phyloP scores from a whole-genome alignment of 2,888 invertebrate genomes.

The Nomada flava region DNA sequence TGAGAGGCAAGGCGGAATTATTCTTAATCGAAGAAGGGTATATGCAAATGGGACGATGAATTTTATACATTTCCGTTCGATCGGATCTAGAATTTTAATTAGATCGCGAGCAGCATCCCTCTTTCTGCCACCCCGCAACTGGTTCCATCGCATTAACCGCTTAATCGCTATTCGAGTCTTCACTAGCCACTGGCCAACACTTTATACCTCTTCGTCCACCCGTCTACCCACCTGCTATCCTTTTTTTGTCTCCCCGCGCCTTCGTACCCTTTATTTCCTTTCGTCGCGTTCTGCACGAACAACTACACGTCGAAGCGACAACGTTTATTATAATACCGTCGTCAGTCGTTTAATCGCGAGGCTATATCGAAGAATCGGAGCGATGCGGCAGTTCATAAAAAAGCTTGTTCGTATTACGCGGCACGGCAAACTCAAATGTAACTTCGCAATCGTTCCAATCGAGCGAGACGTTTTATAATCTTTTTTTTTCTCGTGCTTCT shows the following conservation, averaged over 20 bases:
- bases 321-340: conserved; percentile 69
- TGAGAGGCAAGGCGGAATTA: background rate
- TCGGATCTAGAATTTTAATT: conserved; percentile 19
- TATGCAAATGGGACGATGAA: background rate
- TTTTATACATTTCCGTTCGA: conserved; percentile 12
- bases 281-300: conserved; percentile 18
- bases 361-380: conserved; percentile 31
- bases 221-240: conserved; percentile 23
- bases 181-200: background rate
- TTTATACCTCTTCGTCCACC: conserved; percentile 27
- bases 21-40: background rate
- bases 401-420: conserved; percentile 28
- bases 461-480: background rate
- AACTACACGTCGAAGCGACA: conserved; percentile 34
- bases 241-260: background rate
- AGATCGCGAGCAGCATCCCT: background rate
- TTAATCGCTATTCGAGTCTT: conserved; percentile 49
- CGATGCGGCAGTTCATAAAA: conserved; percentile 40
- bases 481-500: background rate
- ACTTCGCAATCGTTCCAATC: background rate
- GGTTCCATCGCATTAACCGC: conserved; percentile 65
- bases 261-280: conserved; percentile 3
- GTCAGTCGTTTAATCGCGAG: conserved; percentile 31
- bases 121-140: conserved; percentile 39
- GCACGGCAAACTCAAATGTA: conserved; percentile 12